Percentiles rank a stretch among this genome's conserved stretches.
Conservation (phyloP, 2,888 invertebrate genomes). For the Hydriomena furcata region DNA sequence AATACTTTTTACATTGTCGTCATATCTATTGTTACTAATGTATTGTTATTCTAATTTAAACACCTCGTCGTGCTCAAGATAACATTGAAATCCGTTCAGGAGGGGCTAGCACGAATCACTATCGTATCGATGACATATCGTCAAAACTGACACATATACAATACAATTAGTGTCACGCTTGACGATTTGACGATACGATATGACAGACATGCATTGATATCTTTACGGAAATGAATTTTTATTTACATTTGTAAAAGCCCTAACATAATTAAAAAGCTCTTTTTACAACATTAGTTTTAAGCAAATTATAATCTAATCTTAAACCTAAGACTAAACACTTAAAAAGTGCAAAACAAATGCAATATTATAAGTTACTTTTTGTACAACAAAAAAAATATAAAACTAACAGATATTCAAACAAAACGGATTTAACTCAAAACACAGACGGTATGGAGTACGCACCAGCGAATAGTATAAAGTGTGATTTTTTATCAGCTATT, state of each 20-base stretch:
- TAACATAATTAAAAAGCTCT: not conserved
- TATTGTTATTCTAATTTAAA: not conserved
- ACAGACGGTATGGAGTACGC: slow-evolving; percentile 53
- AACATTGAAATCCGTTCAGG: slow-evolving; percentile 11
- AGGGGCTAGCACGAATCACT: too few species aligned
- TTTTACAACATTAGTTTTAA: not conserved
- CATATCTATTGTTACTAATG: too few species aligned
- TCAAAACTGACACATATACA: too few species aligned
- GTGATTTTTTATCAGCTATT: slow-evolving; percentile 56
- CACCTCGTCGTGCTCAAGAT: slow-evolving; percentile 1
- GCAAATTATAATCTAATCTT: not conserved
- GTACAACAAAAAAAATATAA: not conserved
- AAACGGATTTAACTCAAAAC: slow-evolving; percentile 36
- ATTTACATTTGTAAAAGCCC: not conserved
- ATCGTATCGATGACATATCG: too few species aligned
- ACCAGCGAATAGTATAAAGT: slow-evolving; percentile 64
- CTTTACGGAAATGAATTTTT: slow-evolving; percentile 3
- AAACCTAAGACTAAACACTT: slow-evolving; percentile 5
- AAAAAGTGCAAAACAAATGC: slow-evolving; percentile 7
- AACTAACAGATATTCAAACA: not conserved
- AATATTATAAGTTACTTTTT: not conserved
- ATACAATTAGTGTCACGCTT: too few species aligned
- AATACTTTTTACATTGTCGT: not conserved
- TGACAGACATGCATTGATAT: slow-evolving; percentile 3
- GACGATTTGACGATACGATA: too few species aligned